Percentiles rank a stretch among this genome's conserved stretches.
Evolutionary conservation across 2,797 vertebrate genomes (phyloP).

Genomic region (Enteromius argenteus): DNA sequence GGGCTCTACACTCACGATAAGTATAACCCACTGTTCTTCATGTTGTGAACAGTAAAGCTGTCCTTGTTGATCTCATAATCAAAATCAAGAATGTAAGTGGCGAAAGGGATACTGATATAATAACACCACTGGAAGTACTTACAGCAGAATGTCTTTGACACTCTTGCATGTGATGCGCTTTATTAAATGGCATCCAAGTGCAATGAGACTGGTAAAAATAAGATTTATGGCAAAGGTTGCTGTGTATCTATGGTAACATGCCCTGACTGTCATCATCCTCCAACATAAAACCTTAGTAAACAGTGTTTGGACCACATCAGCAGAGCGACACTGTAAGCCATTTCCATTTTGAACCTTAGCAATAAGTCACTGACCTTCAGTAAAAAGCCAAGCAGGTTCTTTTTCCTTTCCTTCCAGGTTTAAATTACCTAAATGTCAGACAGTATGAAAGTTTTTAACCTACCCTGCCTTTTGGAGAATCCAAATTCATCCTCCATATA

Average conservation of each 20-base stretch:
- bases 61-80: not conserved
- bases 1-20: not conserved
- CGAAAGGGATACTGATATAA: constrained; percentile 4
- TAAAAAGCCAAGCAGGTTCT: constrained; percentile 67
- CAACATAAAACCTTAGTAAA: constrained; percentile 33
- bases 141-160: constrained; percentile 13
- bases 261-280: constrained; percentile 60
- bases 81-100: constrained; percentile 4
- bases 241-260: constrained; percentile 66
- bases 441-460: constrained; percentile 7
- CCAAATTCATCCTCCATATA: constrained; percentile 39
- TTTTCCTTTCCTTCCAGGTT: constrained; percentile 6
- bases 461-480: constrained; percentile 40
- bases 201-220: constrained; percentile 21
- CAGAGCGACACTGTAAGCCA: constrained; percentile 22
- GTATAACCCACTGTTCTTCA: constrained; percentile 2
- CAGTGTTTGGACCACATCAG: constrained; percentile 52
- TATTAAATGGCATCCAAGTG: constrained; percentile 28
- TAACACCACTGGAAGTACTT: constrained; percentile 31
- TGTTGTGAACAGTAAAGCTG: not conserved
- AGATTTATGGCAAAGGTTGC: constrained; percentile 30
- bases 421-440: constrained; percentile 5
- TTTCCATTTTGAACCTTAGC: constrained; percentile 60
- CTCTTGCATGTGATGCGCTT: constrained; percentile 15
- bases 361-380: constrained; percentile 62